phyloP scores from a whole-genome alignment of 2,888 invertebrate genomes.

The Sarcophaga subvicina region DNA sequence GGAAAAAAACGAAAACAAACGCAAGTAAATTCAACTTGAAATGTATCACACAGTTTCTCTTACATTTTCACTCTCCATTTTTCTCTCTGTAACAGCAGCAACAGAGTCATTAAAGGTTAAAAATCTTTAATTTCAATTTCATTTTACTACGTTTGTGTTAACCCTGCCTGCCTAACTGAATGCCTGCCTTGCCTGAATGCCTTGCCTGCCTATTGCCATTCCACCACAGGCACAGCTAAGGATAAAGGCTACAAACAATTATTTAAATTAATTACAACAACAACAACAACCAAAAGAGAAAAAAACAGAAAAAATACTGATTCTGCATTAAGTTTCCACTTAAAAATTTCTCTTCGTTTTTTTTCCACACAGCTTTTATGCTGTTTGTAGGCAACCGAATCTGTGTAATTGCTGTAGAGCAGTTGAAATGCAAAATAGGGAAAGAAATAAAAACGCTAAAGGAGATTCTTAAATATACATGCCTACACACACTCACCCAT shows the following conservation, averaged over 20 bases:
- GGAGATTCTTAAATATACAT: slow-evolving; percentile 45
- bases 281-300: background rate
- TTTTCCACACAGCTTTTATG: background rate
- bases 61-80: background rate
- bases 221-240: slow-evolving; percentile 1
- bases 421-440: background rate
- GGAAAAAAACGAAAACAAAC: background rate
- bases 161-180: too few relatives aligned
- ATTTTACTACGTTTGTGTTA: slow-evolving; percentile 6
- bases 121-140: slow-evolving; percentile 62
- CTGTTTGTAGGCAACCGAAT: background rate
- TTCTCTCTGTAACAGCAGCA: too few relatives aligned
- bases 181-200: too few relatives aligned
- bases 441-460: background rate
- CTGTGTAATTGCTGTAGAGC: background rate
- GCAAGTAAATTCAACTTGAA: slow-evolving; percentile 34
- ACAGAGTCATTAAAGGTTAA: slow-evolving; percentile 45
- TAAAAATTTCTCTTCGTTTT: slow-evolving; percentile 13
- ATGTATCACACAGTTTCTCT: slow-evolving; percentile 47
- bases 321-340: slow-evolving; percentile 55
- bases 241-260: slow-evolving; percentile 36
- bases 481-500: background rate
- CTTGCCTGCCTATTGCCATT: background rate
- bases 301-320: background rate
- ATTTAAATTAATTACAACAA: slow-evolving; percentile 56